Evolutionary conservation across 2,113 vertebrate genomes (phyloP).

Genomic region (Numenius arquata): DNA sequence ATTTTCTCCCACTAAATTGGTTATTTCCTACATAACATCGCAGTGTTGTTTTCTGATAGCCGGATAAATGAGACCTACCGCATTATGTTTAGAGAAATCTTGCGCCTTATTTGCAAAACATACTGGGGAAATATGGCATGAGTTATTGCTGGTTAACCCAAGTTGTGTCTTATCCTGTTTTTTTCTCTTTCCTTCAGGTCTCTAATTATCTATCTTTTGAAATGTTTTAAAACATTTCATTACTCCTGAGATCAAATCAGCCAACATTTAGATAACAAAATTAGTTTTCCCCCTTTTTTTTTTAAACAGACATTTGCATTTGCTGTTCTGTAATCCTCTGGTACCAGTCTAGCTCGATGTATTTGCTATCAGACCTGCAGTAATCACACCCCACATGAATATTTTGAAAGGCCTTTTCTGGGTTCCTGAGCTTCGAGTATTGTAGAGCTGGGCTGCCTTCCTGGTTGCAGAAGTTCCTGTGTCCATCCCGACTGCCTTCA

Average conservation of each 20-base stretch:
- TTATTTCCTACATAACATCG: not conserved
- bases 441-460: not conserved
- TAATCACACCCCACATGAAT: not conserved
- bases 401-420: not conserved
- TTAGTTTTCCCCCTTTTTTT: not conserved
- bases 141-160: conserved; percentile 40
- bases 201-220: conserved; percentile 55
- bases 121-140: not conserved
- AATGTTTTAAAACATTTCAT: conserved; percentile 46
- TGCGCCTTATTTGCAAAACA: conserved; percentile 30
- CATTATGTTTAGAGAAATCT: not conserved
- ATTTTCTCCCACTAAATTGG: not conserved
- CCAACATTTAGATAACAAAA: conserved; percentile 55
- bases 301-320: conserved; percentile 20
- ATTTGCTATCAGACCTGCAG: conserved; percentile 8
- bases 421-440: not conserved
- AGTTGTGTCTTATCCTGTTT: not conserved
- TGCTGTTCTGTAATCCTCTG: not conserved
- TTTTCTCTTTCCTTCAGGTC: not conserved
- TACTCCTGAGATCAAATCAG: conserved; percentile 45
- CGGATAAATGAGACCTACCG: not conserved
- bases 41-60: not conserved
- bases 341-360: conserved; percentile 4
- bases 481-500: not conserved
- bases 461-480: not conserved